Base-by-base conservation (phyloP, 2,113 vertebrate genomes). In the Dendrocopos noguchii region DNA sequence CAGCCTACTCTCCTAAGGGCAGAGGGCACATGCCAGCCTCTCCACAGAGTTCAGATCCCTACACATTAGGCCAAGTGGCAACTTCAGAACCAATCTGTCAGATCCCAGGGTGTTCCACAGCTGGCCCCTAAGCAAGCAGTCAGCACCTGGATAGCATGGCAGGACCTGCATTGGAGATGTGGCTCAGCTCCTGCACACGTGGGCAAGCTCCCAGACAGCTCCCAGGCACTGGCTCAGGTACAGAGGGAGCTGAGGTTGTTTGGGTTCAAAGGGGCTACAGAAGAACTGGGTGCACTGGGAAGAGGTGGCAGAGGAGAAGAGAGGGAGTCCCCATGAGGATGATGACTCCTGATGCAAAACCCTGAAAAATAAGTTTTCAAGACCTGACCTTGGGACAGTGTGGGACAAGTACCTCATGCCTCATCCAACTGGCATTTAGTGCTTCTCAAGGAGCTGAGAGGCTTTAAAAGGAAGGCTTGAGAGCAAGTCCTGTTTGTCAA, bases 161-260 rank as follows among this genome's bases (percentile, higher is more conserved):
- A 2, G 83, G 39, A 65, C 15, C 29, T 16, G 52, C n/a, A 46
- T 15, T 66, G 27, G 57, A 56, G 50, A 88, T 56, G n/a, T 22
- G 78, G 34, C 24, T 71, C 44, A n/a, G 25, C 31, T 0, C 7
- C 39, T 1, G 0, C 9, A 7, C 1, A 1, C 0, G 2, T 20
- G 7, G 17, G n/a, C 24, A 77, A 25, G 47, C 34, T 78, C 29
- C 16, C 0, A 3, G 29, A 17, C 1, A 0, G 64, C 52, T 21
- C 18, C 17, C 22, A 72, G 39, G 12, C 34, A 34, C 56, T 33
- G 29, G 31, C 39, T 77, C 55, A 8, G 7, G 1, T 19, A 20
- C 0, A 44, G 46, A 70, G 22, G 4, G 10, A 74, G 3, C n/a
- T 11, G 33, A 29, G n/a, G 57, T 18, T 44, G 44, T n/a, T 75